Evolutionary conservation across 2,888 invertebrate genomes (phyloP).

Genomic region (Rotaria macrura): DNA sequence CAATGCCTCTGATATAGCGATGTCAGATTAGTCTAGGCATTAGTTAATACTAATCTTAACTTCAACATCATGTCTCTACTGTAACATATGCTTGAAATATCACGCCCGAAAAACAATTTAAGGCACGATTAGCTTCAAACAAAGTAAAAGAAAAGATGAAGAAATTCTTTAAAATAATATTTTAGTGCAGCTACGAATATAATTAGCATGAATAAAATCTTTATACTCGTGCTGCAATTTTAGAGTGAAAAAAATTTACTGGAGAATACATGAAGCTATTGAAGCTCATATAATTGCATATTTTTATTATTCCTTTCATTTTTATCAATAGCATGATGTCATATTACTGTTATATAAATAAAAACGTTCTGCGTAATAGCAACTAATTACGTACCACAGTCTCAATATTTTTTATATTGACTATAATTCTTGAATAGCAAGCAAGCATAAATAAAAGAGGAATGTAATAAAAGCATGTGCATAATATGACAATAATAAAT

Average conservation of each 20-base stretch:
- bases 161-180: neutral
- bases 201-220: neutral
- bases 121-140: too few species aligned
- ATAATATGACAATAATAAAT: slow-evolving; percentile 23
- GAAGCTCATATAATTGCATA: too few species aligned
- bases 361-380: neutral
- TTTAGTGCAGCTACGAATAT: neutral
- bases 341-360: neutral
- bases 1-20: too few species aligned
- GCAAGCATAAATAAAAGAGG: slow-evolving; percentile 28
- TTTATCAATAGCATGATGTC: neutral
- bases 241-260: neutral
- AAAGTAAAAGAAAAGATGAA: too few species aligned
- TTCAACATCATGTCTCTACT: too few species aligned
- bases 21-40: too few species aligned
- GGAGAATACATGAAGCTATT: too few species aligned
- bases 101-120: too few species aligned
- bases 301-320: neutral
- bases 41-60: too few species aligned
- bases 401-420: slow-evolving; percentile 29
- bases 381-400: neutral
- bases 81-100: too few species aligned
- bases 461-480: slow-evolving; percentile 26
- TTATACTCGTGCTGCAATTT: neutral
- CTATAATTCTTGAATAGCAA: slow-evolving; percentile 30